A percentile compares a stretch with the other conserved stretches of the same genome.
Conservation (phyloP, 2,113 vertebrate species). For the Macrotis lagotis region DNA sequence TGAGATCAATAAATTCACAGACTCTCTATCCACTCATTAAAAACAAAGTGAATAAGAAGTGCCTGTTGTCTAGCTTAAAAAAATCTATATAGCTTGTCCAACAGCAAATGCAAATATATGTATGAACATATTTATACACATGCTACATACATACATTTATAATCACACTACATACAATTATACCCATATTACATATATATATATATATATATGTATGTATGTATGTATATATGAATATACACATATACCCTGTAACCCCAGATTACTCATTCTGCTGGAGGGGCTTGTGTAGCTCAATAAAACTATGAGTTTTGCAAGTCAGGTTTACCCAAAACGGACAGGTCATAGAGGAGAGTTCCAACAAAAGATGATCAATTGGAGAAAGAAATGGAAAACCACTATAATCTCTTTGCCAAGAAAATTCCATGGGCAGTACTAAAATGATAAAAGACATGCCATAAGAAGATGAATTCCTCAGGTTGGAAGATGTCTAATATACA, state of each 20-base stretch:
- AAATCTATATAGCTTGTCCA: neutral
- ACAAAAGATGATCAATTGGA: neutral
- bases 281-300: neutral
- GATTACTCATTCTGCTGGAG: neutral
- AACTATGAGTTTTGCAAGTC: neutral
- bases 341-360: neutral
- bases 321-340: neutral
- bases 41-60: neutral
- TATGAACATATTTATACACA: no score
- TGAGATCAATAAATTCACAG: neutral
- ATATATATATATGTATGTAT: neutral
- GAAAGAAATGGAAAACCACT: neutral
- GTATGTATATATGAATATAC: neutral
- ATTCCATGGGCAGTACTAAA: neutral
- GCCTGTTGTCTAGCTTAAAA: neutral
- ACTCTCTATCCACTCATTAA: neutral
- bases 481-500: neutral
- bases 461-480: neutral
- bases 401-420: no score
- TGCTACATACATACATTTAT: no score
- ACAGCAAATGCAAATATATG: neutral
- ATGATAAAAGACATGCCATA: neutral
- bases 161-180: no score
- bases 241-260: neutral
- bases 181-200: no score